Percentiles rank a stretch among this genome's conserved stretches.
Conservation (phyloP, 2,888 invertebrate species). For the Agriopis leucophaearia region DNA sequence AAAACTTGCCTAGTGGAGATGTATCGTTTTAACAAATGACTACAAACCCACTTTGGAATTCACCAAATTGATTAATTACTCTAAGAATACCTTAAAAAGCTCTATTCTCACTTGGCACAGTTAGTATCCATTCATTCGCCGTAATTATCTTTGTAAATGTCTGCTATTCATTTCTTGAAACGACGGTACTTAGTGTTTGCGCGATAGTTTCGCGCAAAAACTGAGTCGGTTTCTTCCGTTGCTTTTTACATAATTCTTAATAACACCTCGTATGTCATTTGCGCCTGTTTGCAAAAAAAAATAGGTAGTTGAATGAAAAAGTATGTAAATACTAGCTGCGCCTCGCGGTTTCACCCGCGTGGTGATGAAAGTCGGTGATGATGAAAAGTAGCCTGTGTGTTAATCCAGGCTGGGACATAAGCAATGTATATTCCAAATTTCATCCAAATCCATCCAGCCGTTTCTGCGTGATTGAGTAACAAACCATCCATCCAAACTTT, state of each 20-base stretch:
- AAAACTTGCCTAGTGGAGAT: not conserved
- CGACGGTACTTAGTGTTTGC: constrained; percentile 1
- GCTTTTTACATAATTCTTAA: constrained; percentile 7
- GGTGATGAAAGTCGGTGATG: too few relatives aligned
- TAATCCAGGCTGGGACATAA: too few relatives aligned
- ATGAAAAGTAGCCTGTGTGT: too few relatives aligned
- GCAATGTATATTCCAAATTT: too few relatives aligned
- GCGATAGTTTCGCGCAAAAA: constrained; percentile 13
- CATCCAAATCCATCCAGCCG: too few relatives aligned
- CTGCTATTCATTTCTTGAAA: constrained; percentile 20
- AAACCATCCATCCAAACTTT: too few relatives aligned
- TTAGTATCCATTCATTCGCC: constrained; percentile 13
- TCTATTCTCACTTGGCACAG: constrained; percentile 9
- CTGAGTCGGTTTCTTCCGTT: constrained; percentile 17
- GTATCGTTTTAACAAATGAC: not conserved
- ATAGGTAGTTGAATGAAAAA: constrained; percentile 3
- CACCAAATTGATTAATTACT: constrained; percentile 12
- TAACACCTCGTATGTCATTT: constrained; percentile 16
- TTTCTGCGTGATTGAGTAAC: too few relatives aligned
- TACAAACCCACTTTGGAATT: not conserved
- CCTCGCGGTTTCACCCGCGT: too few relatives aligned
- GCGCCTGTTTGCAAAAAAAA: constrained; percentile 9
- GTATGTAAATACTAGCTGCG: not conserved
- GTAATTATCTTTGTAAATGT: constrained; percentile 15
- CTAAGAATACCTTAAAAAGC: constrained; percentile 2